Evolutionary conservation across 1,140 invertebrate genomes (phyloP).

Genomic region (Euschistus heros): DNA sequence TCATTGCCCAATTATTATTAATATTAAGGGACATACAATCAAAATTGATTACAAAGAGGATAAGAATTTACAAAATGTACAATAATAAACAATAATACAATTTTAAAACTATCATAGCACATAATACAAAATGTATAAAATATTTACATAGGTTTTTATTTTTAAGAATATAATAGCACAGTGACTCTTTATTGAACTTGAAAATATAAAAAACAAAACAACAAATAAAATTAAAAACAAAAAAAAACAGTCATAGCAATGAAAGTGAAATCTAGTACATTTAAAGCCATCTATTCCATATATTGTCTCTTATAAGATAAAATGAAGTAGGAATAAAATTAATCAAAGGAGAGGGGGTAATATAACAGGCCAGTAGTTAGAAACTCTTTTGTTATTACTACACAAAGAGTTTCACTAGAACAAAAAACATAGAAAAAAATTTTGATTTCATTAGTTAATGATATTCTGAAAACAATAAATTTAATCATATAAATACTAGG

Average conservation of each 20-base stretch:
- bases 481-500: too few species aligned
- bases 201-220: slow-evolving; percentile 6
- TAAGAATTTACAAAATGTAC: slow-evolving; percentile 15
- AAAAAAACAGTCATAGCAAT: slow-evolving; percentile 5
- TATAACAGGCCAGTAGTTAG: too few species aligned
- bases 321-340: too few species aligned
- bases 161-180: slow-evolving; percentile 8
- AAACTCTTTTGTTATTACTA: too few species aligned
- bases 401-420: too few species aligned
- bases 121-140: slow-evolving; percentile 17
- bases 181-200: slow-evolving; percentile 2
- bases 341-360: too few species aligned
- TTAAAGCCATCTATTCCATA: slow-evolving; percentile 7
- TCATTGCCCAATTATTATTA: not conserved
- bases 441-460: too few species aligned
- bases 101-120: slow-evolving; percentile 13
- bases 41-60: slow-evolving; percentile 11
- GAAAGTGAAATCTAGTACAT: slow-evolving; percentile 6
- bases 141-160: slow-evolving; percentile 11
- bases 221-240: not conserved
- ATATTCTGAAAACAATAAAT: too few species aligned
- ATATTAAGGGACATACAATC: slow-evolving; percentile 12
- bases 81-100: slow-evolving; percentile 15
- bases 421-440: too few species aligned
- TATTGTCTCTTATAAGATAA: not conserved